Conservation (phyloP, 2,113 vertebrate species). For the Ciconia stormi region DNA sequence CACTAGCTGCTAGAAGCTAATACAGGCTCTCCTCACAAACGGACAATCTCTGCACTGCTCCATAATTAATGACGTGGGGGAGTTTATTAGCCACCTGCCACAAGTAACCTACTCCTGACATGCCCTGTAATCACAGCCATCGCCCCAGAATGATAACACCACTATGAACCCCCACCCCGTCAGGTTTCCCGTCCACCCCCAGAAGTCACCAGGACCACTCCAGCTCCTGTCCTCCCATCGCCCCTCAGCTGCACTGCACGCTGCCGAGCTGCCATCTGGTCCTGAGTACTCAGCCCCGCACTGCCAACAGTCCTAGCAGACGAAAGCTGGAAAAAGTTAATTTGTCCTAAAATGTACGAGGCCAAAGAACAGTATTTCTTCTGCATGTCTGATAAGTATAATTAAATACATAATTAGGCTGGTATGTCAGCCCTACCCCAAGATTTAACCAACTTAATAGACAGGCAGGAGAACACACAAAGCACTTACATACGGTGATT, state of each 20-base stretch:
- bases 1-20: neutral
- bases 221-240: neutral
- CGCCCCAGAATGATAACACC: neutral
- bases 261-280: neutral
- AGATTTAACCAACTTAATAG: neutral
- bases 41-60: neutral
- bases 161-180: neutral
- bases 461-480: slow-evolving; percentile 20
- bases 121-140: neutral
- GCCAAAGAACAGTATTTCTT: neutral
- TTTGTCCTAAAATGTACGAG: neutral
- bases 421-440: neutral
- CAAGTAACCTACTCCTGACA: neutral
- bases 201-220: neutral
- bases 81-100: neutral
- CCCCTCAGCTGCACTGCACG: neutral
- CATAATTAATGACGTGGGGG: neutral
- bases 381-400: neutral
- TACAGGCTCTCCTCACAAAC: neutral
- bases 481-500: neutral
- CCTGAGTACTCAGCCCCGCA: neutral
- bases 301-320: neutral
- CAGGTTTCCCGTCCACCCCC: neutral
- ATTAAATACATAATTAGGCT: slow-evolving; percentile 43
- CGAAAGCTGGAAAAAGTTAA: neutral